phyloP scores from a whole-genome alignment of 2,888 invertebrate genomes.

The Nemurella pictetii region DNA sequence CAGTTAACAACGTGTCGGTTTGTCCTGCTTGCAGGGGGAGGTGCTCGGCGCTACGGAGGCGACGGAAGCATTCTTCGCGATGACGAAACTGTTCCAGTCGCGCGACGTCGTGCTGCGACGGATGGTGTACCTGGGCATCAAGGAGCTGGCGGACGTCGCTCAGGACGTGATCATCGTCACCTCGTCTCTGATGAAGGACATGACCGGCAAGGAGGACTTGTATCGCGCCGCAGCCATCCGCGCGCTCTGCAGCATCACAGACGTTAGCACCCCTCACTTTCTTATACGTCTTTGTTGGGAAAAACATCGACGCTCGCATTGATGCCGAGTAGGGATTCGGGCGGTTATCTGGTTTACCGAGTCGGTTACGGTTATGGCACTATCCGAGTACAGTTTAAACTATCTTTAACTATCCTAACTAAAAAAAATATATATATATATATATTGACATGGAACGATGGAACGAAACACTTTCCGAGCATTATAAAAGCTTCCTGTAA shows the following conservation, averaged over 20 bases:
- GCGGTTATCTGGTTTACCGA: neutral
- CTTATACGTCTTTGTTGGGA: neutral
- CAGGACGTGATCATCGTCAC: slow-evolving; percentile 99
- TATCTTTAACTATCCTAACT: neutral
- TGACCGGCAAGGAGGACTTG: slow-evolving; percentile 94
- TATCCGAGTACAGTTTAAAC: too few relatives aligned
- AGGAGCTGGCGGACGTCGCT: slow-evolving; percentile 90
- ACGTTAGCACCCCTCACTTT: slow-evolving; percentile 60
- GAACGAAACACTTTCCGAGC: too few relatives aligned
- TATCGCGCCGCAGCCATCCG: slow-evolving; percentile 95
- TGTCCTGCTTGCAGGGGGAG: slow-evolving; percentile 73
- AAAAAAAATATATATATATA: too few relatives aligned
- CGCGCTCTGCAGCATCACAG: slow-evolving; percentile 96
- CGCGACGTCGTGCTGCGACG: slow-evolving; percentile 92
- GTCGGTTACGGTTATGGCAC: too few relatives aligned
- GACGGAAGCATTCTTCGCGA: slow-evolving; percentile 98
- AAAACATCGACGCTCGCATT: neutral
- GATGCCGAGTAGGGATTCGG: neutral
- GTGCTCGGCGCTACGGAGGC: slow-evolving; percentile 91
- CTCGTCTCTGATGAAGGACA: slow-evolving; percentile 94
- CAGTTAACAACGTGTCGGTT: too few relatives aligned
- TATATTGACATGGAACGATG: too few relatives aligned
- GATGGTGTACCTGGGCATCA: slow-evolving; percentile 94
- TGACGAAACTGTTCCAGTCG: slow-evolving; percentile 98
- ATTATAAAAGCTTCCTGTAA: too few relatives aligned